Conservation (phyloP, 2,888 invertebrate genomes). For the Sicus ferrugineus region DNA sequence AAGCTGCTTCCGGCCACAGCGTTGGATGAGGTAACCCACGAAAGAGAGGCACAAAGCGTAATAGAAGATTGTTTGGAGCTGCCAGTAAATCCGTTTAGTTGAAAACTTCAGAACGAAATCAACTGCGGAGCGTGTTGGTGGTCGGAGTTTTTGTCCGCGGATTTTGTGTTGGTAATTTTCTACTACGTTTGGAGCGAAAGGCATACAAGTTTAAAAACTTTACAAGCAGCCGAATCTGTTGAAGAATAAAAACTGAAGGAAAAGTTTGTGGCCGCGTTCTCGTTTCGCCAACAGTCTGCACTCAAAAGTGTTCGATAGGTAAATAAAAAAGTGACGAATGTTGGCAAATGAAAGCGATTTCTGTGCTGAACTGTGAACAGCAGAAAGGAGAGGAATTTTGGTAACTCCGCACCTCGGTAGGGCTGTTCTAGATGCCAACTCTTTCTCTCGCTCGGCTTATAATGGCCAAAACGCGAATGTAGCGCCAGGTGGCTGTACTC, state of each 20-base stretch:
- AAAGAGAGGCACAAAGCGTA: too few species aligned
- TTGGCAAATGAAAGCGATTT: neutral
- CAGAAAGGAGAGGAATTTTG: neutral
- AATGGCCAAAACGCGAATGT: too few species aligned
- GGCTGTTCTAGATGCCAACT: too few species aligned
- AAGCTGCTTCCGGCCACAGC: too few species aligned
- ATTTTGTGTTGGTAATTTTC: neutral
- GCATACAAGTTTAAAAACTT: neutral
- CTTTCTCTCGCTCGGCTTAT: too few species aligned
- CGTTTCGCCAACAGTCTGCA: too few species aligned
- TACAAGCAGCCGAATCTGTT: neutral
- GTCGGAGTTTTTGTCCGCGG: neutral
- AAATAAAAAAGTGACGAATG: too few species aligned
- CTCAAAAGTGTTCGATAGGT: too few species aligned
- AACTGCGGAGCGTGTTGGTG: neutral
- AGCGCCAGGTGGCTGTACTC: too few species aligned
- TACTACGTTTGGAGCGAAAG: neutral
- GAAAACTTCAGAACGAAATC: slow-evolving; percentile 1
- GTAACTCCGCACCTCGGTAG: neutral
- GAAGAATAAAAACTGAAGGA: neutral
- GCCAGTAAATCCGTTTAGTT: neutral
- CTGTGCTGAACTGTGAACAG: neutral
- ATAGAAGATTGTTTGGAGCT: too few species aligned
- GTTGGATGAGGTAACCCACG: too few species aligned
- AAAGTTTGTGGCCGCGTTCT: too few species aligned